Base-by-base conservation (phyloP, 2,797 vertebrate species). In the Urocyon cinereoargenteus region DNA sequence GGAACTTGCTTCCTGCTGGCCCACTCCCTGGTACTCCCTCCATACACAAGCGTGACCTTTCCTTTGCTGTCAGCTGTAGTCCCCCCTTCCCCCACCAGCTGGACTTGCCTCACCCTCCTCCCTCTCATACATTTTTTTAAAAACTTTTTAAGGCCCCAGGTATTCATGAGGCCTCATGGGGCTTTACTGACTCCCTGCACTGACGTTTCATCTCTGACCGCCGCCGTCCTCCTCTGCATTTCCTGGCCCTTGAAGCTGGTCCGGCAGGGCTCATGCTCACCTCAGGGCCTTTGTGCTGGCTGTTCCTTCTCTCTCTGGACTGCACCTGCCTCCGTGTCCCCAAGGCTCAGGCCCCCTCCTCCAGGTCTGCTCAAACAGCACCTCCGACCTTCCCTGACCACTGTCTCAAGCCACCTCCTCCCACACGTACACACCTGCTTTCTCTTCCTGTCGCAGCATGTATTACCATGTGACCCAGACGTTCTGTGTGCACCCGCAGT, bases 401-500 rank as follows among this genome's bases (percentile, higher is more conserved):
- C 34, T 57, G 28, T 18, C 86, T 22, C 59, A 28, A 26, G 10
- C 15, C 12, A 1, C 45, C 21, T 0, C 0, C 24, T 0, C 14
- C 1, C 45, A 7, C 40, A 51, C 18, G 0, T 4, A 26, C n/a
- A 64, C 55, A 21, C 64, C 73, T 49, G 57, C 28, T 26, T 62
- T 3, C 40, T 90, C 36, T 40, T 26, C 1, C 66, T 5, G 6
- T n/a, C 36, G 24, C 5, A 16, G 72, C 14, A 0, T 21, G 31
- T 12, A 6, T 18, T 40, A 19, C 93, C 34, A 13, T 21, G 5
- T 55, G 82, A 40, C 82, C 22, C n/a, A 3, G 34, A 26, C 8
- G 10, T 21, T 31, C 16, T 49, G n/a, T 57, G 36, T 1, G 6
- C n/a, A 9, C 12, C 21, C 11, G 19, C 36, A 5, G 73, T 40